phyloP scores from a whole-genome alignment of 1,140 invertebrate species.

The Mizuhopecten yessoensis region DNA sequence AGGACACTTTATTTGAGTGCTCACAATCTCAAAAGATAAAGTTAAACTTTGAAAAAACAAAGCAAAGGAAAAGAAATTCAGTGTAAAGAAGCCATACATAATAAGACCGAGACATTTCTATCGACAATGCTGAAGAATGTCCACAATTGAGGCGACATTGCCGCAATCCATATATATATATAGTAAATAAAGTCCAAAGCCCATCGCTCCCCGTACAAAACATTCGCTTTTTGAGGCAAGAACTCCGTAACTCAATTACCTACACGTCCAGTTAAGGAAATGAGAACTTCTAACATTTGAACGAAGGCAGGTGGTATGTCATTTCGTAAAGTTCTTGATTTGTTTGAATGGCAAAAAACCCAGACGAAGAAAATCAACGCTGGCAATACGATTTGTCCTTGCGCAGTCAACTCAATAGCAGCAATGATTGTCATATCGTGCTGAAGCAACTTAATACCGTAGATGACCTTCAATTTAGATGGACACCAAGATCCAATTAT shows the following conservation, averaged over 20 bases:
- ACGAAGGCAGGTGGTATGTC: constrained; percentile 14
- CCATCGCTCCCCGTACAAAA: background rate
- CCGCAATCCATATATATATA: constrained; percentile 29
- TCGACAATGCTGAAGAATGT: background rate
- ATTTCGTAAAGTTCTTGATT: background rate
- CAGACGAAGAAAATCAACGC: background rate
- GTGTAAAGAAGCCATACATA: background rate
- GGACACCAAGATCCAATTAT: constrained; percentile 6
- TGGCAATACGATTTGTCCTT: background rate
- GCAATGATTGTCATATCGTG: background rate
- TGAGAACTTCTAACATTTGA: background rate
- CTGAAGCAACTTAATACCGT: background rate
- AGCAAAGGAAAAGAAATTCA: background rate
- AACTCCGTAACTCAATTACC: background rate
- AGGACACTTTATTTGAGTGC: too few species aligned
- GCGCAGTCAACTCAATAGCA: background rate
- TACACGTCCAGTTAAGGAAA: background rate
- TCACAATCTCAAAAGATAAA: background rate
- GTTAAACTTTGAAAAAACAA: background rate
- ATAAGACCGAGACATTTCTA: background rate
- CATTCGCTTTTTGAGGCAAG: background rate
- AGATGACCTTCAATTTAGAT: background rate
- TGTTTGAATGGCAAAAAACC: background rate
- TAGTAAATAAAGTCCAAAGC: background rate
- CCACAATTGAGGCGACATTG: background rate